Conservation (phyloP, 2,888 invertebrate genomes). For the Laothoe populi region DNA sequence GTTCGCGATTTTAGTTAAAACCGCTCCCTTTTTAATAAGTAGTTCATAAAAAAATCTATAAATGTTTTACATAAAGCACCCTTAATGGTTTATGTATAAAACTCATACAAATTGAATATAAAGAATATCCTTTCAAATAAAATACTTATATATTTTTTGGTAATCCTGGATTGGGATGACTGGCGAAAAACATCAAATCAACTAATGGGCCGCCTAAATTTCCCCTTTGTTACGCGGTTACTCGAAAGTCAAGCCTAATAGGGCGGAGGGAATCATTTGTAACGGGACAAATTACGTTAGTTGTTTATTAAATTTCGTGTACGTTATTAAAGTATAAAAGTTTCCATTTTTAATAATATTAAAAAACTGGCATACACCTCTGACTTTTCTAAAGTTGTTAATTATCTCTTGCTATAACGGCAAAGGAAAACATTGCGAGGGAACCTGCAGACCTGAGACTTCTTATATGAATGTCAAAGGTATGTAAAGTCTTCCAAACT, state of each 20-base stretch:
- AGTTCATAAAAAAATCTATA: no score
- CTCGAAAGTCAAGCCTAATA: constrained; percentile 15
- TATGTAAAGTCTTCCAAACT: no score
- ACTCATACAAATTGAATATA: neutral
- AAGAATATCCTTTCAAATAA: constrained; percentile 1
- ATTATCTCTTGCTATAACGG: no score
- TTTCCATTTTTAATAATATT: no score
- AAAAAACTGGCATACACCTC: no score
- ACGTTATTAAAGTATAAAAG: neutral
- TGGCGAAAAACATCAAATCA: constrained; percentile 35
- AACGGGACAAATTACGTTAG: constrained; percentile 1
- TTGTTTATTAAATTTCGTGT: constrained; percentile 17
- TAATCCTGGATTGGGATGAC: constrained; percentile 35
- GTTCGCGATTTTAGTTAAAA: neutral
- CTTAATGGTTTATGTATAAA: neutral
- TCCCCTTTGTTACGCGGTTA: constrained; percentile 26
- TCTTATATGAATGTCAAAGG: no score
- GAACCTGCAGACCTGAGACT: no score
- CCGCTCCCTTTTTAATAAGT: neutral
- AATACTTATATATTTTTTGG: constrained; percentile 8
- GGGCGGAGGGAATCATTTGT: constrained; percentile 14
- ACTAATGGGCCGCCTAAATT: constrained; percentile 39
- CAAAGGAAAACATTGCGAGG: no score
- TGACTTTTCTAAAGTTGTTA: no score
- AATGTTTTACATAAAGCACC: neutral